phyloP scores from a whole-genome alignment of 2,113 vertebrate species.

The Myiopsitta monachus region DNA sequence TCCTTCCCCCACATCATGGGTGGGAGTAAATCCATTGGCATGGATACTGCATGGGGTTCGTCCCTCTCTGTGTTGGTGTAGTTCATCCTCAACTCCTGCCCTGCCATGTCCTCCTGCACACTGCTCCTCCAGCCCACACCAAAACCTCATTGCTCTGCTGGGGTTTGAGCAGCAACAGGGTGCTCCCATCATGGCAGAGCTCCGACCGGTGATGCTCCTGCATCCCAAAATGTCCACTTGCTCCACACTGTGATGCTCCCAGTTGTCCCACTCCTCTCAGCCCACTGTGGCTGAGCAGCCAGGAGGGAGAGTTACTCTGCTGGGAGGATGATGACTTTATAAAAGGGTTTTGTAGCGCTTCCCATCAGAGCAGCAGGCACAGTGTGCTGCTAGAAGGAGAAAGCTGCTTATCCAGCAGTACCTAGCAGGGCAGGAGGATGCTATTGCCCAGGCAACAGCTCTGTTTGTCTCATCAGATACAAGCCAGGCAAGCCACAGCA shows the following conservation, averaged over 20 bases:
- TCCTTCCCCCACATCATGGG: rapidly evolving
- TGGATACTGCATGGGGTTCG: rapidly evolving
- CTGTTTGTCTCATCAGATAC: background rate
- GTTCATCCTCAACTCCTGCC: background rate
- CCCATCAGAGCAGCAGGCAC: background rate
- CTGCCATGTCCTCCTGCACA: background rate
- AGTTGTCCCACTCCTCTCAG: background rate
- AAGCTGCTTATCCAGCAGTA: background rate
- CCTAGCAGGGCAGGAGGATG: background rate
- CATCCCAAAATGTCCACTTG: rapidly evolving
- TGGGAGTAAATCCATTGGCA: background rate
- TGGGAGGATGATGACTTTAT: background rate
- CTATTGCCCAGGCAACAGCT: background rate
- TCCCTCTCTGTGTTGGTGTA: background rate
- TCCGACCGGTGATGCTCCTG: background rate
- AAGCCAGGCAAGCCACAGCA: background rate
- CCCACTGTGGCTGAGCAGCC: background rate
- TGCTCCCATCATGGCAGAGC: background rate
- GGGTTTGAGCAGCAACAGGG: background rate
- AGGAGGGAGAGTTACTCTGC: no score
- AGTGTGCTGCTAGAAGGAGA: background rate
- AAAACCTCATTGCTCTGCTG: rapidly evolving
- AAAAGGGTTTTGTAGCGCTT: background rate
- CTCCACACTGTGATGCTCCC: rapidly evolving
- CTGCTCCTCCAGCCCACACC: no score